These are phyloP conservation scores for Pterois miles DNA, from an alignment of 2,797 vertebrate genomes.

Conservation along the genomic window DNA sequence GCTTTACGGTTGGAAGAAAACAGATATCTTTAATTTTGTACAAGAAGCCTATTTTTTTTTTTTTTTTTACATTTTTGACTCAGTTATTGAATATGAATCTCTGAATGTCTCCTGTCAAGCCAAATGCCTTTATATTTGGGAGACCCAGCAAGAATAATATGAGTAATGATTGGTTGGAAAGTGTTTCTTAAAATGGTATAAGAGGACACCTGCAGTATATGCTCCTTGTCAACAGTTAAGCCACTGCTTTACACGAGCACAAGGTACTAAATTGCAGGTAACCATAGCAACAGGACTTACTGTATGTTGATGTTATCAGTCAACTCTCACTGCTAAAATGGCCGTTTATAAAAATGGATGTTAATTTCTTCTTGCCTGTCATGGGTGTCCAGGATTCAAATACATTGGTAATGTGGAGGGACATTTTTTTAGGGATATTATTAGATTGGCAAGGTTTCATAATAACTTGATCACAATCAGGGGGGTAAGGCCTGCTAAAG, in stretches of 20 bases:
- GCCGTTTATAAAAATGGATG: neutral
- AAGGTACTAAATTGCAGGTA: neutral
- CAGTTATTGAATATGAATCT: no score
- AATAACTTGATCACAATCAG: no score
- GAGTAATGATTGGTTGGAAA: no score
- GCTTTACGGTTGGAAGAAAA: no score
- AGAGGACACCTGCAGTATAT: neutral
- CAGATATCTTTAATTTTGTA: no score
- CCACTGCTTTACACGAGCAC: neutral
- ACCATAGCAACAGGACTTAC: conserved; percentile 2
- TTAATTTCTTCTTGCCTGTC: neutral
- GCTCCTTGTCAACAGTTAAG: neutral
- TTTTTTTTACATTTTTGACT: no score
- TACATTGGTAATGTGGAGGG: neutral
- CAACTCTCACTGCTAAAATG: neutral
- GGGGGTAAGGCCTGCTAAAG: no score
- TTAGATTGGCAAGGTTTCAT: neutral
- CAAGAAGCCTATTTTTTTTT: no score
- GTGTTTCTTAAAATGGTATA: neutral
- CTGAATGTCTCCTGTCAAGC: no score
- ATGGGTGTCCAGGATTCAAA: neutral
- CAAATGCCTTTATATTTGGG: no score
- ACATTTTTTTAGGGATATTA: neutral
- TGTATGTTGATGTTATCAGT: neutral
- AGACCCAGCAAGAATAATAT: no score